A percentile compares a stretch with the other conserved stretches of the same genome.
phyloP scores from a whole-genome alignment of 2,113 vertebrate species.

The Mustela lutreola region DNA sequence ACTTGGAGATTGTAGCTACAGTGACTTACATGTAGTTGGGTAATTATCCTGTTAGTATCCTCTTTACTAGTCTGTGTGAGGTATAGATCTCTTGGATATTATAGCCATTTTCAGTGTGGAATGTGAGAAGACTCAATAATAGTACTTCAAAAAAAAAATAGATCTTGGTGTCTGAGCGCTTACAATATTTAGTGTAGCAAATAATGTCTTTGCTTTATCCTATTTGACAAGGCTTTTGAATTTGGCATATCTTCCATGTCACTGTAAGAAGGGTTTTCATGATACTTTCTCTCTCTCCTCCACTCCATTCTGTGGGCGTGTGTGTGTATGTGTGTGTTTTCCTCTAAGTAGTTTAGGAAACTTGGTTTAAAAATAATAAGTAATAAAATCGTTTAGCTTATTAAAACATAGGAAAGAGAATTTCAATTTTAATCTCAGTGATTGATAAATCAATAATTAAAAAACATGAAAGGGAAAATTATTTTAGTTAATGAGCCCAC shows the following conservation, averaged over 20 bases:
- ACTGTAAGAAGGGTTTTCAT: constrained; percentile 20
- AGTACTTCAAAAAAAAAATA: constrained; percentile 40
- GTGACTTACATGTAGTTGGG: not conserved
- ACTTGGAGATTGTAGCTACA: constrained; percentile 16
- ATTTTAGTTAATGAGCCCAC: not conserved
- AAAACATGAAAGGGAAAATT: not conserved
- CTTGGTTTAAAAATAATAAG: constrained; percentile 37
- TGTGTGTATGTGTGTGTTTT: no score
- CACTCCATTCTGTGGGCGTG: no score
- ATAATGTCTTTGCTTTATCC: constrained; percentile 32
- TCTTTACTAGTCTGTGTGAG: not conserved
- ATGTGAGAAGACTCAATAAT: not conserved
- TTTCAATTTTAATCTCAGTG: constrained; percentile 17
- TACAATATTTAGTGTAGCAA: not conserved
- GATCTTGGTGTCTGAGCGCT: not conserved
- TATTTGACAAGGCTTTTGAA: constrained; percentile 24
- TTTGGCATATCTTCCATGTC: not conserved
- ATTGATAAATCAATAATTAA: not conserved
- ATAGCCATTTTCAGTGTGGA: not conserved
- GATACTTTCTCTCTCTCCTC: not conserved
- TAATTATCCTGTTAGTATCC: not conserved
- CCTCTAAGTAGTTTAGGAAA: not conserved
- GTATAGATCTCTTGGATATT: not conserved
- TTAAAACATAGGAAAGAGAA: not conserved
- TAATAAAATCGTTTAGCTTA: not conserved